Evolutionary conservation across 1,140 invertebrate species (phyloP).

Genomic region (Temnothorax nylanderi): DNA sequence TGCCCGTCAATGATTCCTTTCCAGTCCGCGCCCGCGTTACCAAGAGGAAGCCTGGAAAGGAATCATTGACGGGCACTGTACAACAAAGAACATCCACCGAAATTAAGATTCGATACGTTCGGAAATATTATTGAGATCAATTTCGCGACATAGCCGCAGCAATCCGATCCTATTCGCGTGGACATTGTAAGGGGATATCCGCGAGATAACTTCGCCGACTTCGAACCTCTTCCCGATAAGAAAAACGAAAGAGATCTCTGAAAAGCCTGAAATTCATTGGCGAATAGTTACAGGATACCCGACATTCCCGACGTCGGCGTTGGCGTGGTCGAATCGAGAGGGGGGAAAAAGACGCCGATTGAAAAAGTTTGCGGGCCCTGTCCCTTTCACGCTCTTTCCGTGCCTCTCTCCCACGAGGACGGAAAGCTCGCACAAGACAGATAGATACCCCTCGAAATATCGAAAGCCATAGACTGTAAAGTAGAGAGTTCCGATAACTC

Average conservation of each 20-base stretch:
- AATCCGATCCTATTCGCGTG: conserved; percentile 48
- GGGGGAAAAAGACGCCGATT: conserved; percentile 67
- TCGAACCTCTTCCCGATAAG: conserved; percentile 45
- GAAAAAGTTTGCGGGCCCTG: conserved; percentile 71
- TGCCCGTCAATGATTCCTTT: no score
- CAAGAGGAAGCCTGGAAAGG: no score
- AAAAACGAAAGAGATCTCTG: conserved; percentile 62
- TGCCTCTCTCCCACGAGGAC: conserved; percentile 15
- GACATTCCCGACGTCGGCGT: conserved; percentile 63
- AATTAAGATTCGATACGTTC: conserved; percentile 52
- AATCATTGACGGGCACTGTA: no score
- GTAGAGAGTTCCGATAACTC: conserved; percentile 22
- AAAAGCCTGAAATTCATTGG: conserved; percentile 62
- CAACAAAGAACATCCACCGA: conserved; percentile 9
- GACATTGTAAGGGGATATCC: conserved; percentile 56
- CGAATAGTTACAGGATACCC: conserved; percentile 69
- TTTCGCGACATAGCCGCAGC: conserved; percentile 37
- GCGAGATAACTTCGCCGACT: conserved; percentile 55
- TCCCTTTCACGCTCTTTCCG: neutral
- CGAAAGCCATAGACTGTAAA: conserved; percentile 56
- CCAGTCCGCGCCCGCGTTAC: no score
- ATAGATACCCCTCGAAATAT: conserved; percentile 72
- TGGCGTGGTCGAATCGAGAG: conserved; percentile 41
- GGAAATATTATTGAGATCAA: conserved; percentile 39
- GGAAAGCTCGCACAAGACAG: neutral